Conservation (phyloP, 2,113 vertebrate species). For the Istiophorus platypterus region DNA sequence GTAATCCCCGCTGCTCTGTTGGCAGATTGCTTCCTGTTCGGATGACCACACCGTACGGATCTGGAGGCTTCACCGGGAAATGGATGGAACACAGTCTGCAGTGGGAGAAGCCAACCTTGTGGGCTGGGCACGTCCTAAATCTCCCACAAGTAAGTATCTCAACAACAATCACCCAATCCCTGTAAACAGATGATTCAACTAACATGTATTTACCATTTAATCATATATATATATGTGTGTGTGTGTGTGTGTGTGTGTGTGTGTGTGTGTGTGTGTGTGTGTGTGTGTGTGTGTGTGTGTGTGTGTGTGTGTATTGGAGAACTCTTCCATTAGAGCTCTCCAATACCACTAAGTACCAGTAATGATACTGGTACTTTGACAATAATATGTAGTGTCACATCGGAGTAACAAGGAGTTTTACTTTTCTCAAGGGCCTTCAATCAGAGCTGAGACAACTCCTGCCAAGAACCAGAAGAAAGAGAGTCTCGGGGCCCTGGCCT, state of each 20-base stretch:
- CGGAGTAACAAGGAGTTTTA: conserved; percentile 6
- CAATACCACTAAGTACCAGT: too few relatives aligned
- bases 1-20: conserved; percentile 46
- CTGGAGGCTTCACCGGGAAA: conserved; percentile 88
- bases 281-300: too few relatives aligned
- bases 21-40: conserved; percentile 95
- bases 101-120: conserved; percentile 82
- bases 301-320: too few relatives aligned
- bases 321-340: background rate
- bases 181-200: conserved; percentile 67
- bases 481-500: conserved; percentile 76
- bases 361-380: background rate
- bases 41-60: conserved; percentile 96
- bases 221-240: too few relatives aligned
- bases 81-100: conserved; percentile 73
- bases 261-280: too few relatives aligned
- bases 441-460: conserved; percentile 82
- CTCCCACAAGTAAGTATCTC: conserved; percentile 54
- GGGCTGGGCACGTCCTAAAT: conserved; percentile 88
- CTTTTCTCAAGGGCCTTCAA: conserved; percentile 52
- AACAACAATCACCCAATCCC: background rate
- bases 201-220: background rate
- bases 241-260: too few relatives aligned
- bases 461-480: conserved; percentile 81
- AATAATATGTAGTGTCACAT: background rate